phyloP scores from a whole-genome alignment of 1,140 invertebrate species.

The Coenobita brevimanus region DNA sequence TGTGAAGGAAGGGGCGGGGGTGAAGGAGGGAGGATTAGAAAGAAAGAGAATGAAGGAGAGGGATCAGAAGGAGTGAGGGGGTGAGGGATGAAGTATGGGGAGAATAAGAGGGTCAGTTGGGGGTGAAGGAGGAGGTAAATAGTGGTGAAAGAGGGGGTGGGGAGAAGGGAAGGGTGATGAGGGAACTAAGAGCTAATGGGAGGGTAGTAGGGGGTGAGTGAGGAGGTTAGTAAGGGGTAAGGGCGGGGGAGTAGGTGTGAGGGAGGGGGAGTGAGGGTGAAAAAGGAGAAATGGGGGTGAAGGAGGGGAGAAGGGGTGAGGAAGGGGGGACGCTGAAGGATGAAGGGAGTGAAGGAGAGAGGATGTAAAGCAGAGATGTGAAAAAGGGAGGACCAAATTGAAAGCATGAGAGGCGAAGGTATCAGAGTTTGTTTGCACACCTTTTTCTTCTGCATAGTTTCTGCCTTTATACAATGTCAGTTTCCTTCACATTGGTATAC shows the following conservation, averaged over 20 bases:
- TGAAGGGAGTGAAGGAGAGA: background rate
- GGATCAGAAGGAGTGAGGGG: background rate
- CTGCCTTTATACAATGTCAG: too few relatives aligned
- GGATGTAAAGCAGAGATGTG: background rate
- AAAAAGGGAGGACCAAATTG: too few relatives aligned
- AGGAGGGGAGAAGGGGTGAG: background rate
- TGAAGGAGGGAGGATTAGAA: background rate
- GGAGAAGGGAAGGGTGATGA: background rate
- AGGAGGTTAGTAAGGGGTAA: too few relatives aligned
- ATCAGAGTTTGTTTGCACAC: too few relatives aligned
- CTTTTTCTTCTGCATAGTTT: too few relatives aligned
- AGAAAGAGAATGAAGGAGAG: background rate
- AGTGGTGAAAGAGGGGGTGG: background rate
- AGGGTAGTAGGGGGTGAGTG: background rate
- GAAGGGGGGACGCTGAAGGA: too few relatives aligned
- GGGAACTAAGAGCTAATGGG: background rate
- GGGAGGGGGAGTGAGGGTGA: background rate
- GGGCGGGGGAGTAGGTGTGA: background rate
- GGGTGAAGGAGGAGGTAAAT: background rate
- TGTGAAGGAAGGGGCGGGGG: background rate
- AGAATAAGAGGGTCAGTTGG: background rate
- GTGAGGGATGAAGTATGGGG: background rate
- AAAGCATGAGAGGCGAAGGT: too few relatives aligned
- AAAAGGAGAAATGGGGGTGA: background rate
- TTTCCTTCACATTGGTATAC: too few relatives aligned